These are phyloP conservation scores for Actenoides hombroni DNA, from an alignment of 2,113 vertebrate genomes.

Conservation along the genomic window DNA sequence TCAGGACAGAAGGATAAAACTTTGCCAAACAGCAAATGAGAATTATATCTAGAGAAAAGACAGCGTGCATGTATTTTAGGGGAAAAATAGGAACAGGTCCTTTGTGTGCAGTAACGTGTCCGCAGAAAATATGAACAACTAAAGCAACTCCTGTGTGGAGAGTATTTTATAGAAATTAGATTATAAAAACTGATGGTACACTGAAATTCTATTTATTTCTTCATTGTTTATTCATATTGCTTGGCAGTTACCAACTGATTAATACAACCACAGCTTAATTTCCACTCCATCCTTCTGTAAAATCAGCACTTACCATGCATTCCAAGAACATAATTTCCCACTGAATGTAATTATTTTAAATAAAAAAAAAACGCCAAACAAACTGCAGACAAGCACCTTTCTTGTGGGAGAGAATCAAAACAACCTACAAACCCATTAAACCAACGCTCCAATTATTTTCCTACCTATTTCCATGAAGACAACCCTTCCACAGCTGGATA, in stretches of 20 bases:
- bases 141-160: background rate
- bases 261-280: background rate
- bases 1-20: background rate
- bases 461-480: background rate
- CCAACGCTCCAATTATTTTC: background rate
- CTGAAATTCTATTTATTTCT: background rate
- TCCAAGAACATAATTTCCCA: background rate
- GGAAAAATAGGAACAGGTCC: background rate
- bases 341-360: constrained; percentile 10
- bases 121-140: background rate
- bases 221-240: background rate
- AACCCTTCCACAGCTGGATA: background rate
- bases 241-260: background rate
- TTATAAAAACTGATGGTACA: background rate
- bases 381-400: background rate
- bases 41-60: background rate
- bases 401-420: background rate
- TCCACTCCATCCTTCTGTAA: background rate
- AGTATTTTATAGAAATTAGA: background rate
- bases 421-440: background rate
- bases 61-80: background rate
- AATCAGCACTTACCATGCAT: background rate
- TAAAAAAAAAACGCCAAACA: background rate
- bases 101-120: background rate
- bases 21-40: background rate